Evolutionary conservation across 2,888 invertebrate genomes (phyloP).

Genomic region (Allolobophora icterica): DNA sequence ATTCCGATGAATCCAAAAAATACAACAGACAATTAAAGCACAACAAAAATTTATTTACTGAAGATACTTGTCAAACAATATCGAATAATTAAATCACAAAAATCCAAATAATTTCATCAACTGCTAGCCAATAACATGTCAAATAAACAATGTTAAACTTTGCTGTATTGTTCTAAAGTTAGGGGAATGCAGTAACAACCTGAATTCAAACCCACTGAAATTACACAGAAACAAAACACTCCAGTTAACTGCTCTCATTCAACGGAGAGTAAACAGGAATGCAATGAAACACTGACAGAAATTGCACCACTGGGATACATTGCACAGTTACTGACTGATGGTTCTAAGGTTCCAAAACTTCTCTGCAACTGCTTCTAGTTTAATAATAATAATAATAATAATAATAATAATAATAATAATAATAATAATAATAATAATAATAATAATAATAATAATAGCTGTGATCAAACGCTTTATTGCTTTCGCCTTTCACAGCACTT

Average conservation of each 20-base stretch:
- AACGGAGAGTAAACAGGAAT: neutral
- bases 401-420: too few relatives aligned
- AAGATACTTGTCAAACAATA: conserved; percentile 2
- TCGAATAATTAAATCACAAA: neutral
- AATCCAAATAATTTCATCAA: neutral
- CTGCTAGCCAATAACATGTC: neutral
- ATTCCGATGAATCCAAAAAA: neutral
- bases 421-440: too few relatives aligned
- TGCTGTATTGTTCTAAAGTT: neutral
- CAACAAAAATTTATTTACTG: neutral
- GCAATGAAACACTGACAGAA: neutral
- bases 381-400: too few relatives aligned
- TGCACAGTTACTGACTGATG: neutral
- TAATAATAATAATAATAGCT: too few relatives aligned
- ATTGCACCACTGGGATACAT: neutral
- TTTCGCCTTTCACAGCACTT: too few relatives aligned
- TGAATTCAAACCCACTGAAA: neutral
- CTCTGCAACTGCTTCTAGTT: neutral
- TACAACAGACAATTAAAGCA: neutral
- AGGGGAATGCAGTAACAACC: neutral
- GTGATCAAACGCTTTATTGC: too few relatives aligned
- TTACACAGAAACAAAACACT: neutral
- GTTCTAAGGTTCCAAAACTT: neutral
- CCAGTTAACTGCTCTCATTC: neutral
- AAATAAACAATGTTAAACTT: neutral